phyloP scores from a whole-genome alignment of 2,797 vertebrate species.

The Tamandua tetradactyla region DNA sequence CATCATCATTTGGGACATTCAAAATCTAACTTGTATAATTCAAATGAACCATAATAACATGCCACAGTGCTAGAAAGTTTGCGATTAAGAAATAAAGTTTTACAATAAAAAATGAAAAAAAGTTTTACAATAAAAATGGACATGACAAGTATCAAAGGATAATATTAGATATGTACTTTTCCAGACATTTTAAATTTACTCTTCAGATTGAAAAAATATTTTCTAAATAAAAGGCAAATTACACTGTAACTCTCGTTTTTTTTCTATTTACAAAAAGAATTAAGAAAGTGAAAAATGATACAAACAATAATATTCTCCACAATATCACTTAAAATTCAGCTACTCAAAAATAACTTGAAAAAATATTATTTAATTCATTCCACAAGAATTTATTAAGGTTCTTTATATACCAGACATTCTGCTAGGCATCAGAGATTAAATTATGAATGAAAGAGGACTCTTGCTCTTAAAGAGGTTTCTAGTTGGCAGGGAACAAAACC shows the following conservation, averaged over 20 bases:
- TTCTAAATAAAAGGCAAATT: constrained; percentile 53
- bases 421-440: constrained; percentile 46
- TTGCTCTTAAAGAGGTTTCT: constrained; percentile 54
- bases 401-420: constrained; percentile 36
- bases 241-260: constrained; percentile 58
- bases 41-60: constrained; percentile 82
- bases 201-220: constrained; percentile 71
- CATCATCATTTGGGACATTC: constrained; percentile 69
- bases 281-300: constrained; percentile 40
- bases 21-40: constrained; percentile 81
- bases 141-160: constrained; percentile 76
- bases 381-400: constrained; percentile 19
- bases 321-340: constrained; percentile 70
- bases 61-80: constrained; percentile 79
- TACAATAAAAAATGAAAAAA: constrained; percentile 63
- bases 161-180: constrained; percentile 57
- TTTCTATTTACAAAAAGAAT: constrained; percentile 64
- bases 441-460: constrained; percentile 33
- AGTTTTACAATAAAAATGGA: constrained; percentile 73
- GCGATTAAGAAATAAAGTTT: constrained; percentile 77
- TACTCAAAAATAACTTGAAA: constrained; percentile 61
- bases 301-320: constrained; percentile 71
- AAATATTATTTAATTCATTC: constrained; percentile 39
- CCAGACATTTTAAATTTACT: constrained; percentile 70
- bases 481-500: constrained; percentile 28